These are phyloP conservation scores for Sylvilagus bachmani DNA, from an alignment of 2,113 vertebrate genomes.

Conservation along the genomic window DNA sequence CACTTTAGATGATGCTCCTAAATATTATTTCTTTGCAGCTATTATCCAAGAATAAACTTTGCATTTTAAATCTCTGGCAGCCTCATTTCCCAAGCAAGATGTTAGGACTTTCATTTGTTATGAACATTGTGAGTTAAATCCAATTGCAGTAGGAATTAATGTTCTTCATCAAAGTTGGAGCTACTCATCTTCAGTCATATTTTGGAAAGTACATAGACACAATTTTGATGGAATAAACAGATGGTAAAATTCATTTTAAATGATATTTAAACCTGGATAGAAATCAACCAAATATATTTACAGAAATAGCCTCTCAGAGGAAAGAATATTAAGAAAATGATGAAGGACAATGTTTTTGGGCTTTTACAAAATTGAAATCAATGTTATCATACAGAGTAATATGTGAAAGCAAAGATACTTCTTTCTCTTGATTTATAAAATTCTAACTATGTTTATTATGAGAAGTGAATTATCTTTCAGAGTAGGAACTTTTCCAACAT, in stretches of 20 bases:
- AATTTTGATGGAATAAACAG: slow-evolving; percentile 32
- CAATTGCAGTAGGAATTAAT: neutral
- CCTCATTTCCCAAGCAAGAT: neutral
- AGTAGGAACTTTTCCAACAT: neutral
- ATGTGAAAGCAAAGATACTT: slow-evolving; percentile 18
- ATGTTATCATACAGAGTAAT: neutral
- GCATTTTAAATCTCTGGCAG: slow-evolving; percentile 10
- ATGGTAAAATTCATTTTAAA: slow-evolving; percentile 4
- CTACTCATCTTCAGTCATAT: neutral
- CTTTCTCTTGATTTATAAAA: neutral
- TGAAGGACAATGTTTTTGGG: neutral
- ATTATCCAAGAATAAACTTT: neutral
- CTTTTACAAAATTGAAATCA: slow-evolving; percentile 2
- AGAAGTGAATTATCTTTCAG: neutral
- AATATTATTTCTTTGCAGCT: neutral
- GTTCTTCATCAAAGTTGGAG: neutral
- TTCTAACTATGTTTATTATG: slow-evolving; percentile 29
- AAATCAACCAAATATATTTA: neutral
- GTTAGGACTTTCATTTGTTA: slow-evolving; percentile 6
- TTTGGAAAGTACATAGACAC: neutral
- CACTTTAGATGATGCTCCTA: neutral
- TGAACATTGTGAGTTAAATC: neutral
- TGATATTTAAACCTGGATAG: slow-evolving; percentile 21
- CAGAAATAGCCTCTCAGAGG: neutral
- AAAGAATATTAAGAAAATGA: slow-evolving; percentile 18